Evolutionary conservation across 1,140 invertebrate genomes (phyloP).

Genomic region (Cotesia typhae): DNA sequence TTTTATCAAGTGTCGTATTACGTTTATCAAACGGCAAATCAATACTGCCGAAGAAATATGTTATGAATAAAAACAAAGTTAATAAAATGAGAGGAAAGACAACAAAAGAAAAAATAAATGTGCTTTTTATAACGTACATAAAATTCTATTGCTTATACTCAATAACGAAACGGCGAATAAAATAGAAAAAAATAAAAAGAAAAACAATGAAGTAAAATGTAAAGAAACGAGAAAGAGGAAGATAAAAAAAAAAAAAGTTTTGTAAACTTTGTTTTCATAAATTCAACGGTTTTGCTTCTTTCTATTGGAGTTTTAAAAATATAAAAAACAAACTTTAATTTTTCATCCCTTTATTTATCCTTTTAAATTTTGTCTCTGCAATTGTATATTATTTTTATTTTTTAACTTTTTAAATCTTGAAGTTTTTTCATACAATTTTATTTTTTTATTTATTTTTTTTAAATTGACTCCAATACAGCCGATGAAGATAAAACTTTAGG

Average conservation of each 20-base stretch:
- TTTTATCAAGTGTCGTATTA: background rate
- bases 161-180: background rate
- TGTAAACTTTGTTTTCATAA: slow-evolving; percentile 17
- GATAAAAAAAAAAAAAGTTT: slow-evolving; percentile 3
- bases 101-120: slow-evolving; percentile 23
- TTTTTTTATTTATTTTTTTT: no score
- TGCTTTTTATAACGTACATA: slow-evolving; percentile 32
- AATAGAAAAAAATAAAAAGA: background rate
- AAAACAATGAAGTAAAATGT: background rate
- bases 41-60: background rate
- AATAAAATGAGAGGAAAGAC: slow-evolving; percentile 10
- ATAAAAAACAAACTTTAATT: background rate
- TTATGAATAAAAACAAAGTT: slow-evolving; percentile 15
- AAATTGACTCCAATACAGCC: no score
- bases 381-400: background rate
- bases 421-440: no score
- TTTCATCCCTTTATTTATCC: slow-evolving; percentile 4
- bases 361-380: background rate
- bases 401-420: background rate
- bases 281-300: slow-evolving; percentile 3
- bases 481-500: no score
- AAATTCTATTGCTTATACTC: slow-evolving; percentile 30
- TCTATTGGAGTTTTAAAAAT: background rate
- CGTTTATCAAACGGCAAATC: slow-evolving; percentile 4
- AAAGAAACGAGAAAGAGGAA: background rate